phyloP scores from a whole-genome alignment of 2,113 vertebrate genomes.

The Arvicanthis niloticus region DNA sequence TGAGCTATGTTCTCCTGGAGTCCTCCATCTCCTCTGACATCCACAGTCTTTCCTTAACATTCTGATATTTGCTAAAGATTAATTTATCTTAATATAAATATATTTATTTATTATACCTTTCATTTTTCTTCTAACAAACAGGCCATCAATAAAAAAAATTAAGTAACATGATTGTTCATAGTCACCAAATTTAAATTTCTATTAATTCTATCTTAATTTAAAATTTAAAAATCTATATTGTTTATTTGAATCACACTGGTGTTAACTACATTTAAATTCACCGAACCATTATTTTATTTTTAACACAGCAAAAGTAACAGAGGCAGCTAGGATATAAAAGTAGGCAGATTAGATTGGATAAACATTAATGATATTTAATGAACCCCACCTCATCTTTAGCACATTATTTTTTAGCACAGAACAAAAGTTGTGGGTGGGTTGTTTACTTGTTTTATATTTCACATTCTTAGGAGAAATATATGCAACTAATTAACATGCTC shows the following conservation, averaged over 20 bases:
- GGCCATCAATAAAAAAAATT: not conserved
- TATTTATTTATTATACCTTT: not conserved
- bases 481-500: constrained; percentile 38
- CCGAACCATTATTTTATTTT: constrained; percentile 18
- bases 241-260: constrained; percentile 73
- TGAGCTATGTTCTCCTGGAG: not conserved
- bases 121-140: not conserved
- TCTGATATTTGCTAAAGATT: not conserved
- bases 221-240: constrained; percentile 65
- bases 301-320: constrained; percentile 49
- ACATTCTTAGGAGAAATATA: constrained; percentile 59
- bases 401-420: not conserved
- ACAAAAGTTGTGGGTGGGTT: constrained; percentile 56
- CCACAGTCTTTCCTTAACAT: not conserved
- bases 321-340: constrained; percentile 40
- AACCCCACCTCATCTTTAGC: constrained; percentile 51
- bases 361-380: constrained; percentile 32
- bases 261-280: constrained; percentile 74
- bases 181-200: constrained; percentile 63
- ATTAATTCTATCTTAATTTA: constrained; percentile 75
- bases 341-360: constrained; percentile 56
- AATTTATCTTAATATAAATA: constrained; percentile 16
- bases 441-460: constrained; percentile 56
- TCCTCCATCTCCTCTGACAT: not conserved
- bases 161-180: not conserved